phyloP scores from a whole-genome alignment of 2,113 vertebrate species.

The Pycnonotus jocosus region DNA sequence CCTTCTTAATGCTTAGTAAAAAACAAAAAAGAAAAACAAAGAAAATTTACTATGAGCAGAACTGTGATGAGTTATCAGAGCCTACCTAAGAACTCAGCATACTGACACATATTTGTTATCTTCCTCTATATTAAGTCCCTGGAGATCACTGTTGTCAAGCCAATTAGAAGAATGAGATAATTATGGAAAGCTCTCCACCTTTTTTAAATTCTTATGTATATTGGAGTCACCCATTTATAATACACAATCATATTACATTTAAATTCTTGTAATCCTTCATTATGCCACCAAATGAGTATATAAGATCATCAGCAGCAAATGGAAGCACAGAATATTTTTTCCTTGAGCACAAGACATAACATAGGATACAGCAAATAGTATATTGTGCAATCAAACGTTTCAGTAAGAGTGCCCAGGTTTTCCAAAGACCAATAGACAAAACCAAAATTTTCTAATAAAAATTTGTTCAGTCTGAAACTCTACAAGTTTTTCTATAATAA shows the following conservation, averaged over 20 bases:
- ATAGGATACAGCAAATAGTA: neutral
- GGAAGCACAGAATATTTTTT: neutral
- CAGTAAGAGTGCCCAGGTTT: accelerated
- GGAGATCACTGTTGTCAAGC: neutral
- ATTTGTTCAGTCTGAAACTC: neutral
- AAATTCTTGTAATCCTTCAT: neutral
- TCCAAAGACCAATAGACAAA: neutral
- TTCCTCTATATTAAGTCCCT: neutral
- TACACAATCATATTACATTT: neutral
- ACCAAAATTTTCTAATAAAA: neutral
- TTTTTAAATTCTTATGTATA: neutral
- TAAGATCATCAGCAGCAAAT: neutral
- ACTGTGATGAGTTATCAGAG: neutral
- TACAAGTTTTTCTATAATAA: neutral
- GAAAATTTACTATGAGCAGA: neutral
- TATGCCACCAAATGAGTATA: neutral
- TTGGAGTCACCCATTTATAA: neutral
- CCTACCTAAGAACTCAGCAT: neutral
- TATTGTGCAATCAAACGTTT: neutral
- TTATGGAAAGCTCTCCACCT: neutral
- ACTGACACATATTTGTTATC: accelerated
- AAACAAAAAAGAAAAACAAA: neutral
- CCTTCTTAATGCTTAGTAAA: neutral
- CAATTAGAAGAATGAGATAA: neutral
- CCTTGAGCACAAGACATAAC: neutral